These are phyloP conservation scores for Alectura lathami DNA, from an alignment of 2,113 vertebrate genomes.

Conservation along the genomic window DNA sequence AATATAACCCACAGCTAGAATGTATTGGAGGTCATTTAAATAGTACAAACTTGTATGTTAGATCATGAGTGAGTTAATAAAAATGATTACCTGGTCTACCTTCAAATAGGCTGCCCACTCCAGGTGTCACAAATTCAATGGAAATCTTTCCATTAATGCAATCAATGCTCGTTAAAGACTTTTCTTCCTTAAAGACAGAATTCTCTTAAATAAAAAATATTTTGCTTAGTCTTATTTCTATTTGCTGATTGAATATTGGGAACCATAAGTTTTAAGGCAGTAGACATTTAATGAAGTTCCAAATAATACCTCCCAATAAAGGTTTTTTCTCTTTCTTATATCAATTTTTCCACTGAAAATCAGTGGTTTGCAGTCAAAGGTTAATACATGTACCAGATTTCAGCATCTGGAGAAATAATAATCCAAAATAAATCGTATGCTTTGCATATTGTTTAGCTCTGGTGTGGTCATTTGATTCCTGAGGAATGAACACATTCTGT, in stretches of 20 bases:
- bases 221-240: neutral
- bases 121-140: neutral
- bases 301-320: neutral
- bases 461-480: slow-evolving; percentile 78
- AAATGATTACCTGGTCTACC: neutral
- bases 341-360: slow-evolving; percentile 31
- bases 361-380: neutral
- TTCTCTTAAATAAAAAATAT: neutral
- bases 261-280: neutral
- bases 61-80: neutral
- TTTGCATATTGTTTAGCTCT: slow-evolving; percentile 63
- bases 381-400: slow-evolving; percentile 68
- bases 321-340: neutral
- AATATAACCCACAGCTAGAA: neutral
- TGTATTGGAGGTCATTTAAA: neutral
- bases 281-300: neutral
- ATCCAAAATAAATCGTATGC: slow-evolving; percentile 71
- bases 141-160: neutral
- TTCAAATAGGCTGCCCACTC: neutral
- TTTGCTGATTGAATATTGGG: neutral
- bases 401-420: slow-evolving; percentile 69
- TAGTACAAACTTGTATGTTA: neutral
- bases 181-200: neutral
- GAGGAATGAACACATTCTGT: slow-evolving; percentile 67
- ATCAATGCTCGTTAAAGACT: rapidly evolving